Base-by-base conservation (phyloP, 2,113 vertebrate genomes). In the Oryzias curvinotus region DNA sequence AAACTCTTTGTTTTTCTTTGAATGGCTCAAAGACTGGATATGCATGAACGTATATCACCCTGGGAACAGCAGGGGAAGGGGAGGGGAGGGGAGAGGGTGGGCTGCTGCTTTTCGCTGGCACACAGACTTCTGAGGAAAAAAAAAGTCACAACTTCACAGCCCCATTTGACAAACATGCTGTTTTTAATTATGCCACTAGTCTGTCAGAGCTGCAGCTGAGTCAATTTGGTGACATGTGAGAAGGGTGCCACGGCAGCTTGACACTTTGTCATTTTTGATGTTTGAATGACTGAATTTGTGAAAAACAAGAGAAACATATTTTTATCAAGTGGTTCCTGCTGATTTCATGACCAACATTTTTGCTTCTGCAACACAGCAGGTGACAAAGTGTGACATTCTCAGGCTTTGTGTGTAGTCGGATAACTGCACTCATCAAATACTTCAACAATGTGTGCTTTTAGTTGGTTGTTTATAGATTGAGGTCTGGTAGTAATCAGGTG, bases 111-210 rank as follows among this genome's bases (percentile, higher is more conserved):
- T 58, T 73, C 42, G 52, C 63, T 57, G 52, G 30, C 55, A 21
- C 44, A 25, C 56, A 42, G 18, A 58, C 49, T 65, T 80, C 57
- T 77, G 66, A 71, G 65, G 59, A 69, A 57, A 54, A 68, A 55
- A 75, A 65, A 65, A 82, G 70, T 43, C 67, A 55, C 56, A 64
- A 54, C 63, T 65, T 58, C 56, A 25, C 58, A 72, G 58, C 46
- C 26, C 42, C 59, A 15, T 61, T 74, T 60, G 26, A 83, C 53
- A 78, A 84, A 80, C 83, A 80, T 18, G 82, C 50, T 48, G 14
- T 66, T 76, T 61, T 77, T 85, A 80, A 86, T 89, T 82, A 85
- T 83, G 77, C 77, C 73, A 62, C 48, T 79, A 82, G 73, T 68
- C 56, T 74, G 36, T 36, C 36, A 36, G 36, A 36, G 36, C 71